Evolutionary conservation across 2,113 vertebrate genomes (phyloP).

Genomic region (Thermophis baileyi): DNA sequence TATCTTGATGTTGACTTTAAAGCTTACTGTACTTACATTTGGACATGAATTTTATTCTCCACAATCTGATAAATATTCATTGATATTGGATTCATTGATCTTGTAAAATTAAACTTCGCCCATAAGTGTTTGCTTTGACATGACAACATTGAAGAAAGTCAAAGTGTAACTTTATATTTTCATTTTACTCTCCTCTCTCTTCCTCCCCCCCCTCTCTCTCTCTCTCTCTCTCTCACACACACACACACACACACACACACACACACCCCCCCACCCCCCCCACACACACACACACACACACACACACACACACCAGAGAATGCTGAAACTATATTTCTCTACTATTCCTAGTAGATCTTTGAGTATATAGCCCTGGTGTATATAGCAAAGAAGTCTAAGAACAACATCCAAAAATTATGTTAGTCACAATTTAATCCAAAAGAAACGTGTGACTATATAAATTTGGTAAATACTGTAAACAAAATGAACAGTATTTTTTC

Average conservation of each 20-base stretch:
- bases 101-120: constrained; percentile 34
- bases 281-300: neutral
- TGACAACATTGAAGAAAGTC: neutral
- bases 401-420: rapidly evolving
- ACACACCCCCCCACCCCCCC: too few relatives aligned
- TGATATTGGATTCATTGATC: constrained; percentile 15
- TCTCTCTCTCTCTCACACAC: neutral
- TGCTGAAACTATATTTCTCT: neutral
- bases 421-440: neutral
- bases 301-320: neutral
- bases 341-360: neutral
- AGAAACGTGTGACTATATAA: neutral
- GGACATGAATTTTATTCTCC: constrained; percentile 36
- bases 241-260: neutral
- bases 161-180: neutral
- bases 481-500: neutral
- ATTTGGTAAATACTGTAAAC: neutral
- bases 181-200: too few relatives aligned
- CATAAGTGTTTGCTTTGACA: neutral
- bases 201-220: too few relatives aligned
- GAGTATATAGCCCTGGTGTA: neutral
- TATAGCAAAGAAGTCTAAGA: neutral
- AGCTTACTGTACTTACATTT: constrained; percentile 37
- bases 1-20: constrained; percentile 26
- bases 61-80: constrained; percentile 45